Percentiles rank a stretch among this genome's conserved stretches.
Evolutionary conservation across 2,888 invertebrate species (phyloP).

Genomic region (Rhimphoctona megacephalus): DNA sequence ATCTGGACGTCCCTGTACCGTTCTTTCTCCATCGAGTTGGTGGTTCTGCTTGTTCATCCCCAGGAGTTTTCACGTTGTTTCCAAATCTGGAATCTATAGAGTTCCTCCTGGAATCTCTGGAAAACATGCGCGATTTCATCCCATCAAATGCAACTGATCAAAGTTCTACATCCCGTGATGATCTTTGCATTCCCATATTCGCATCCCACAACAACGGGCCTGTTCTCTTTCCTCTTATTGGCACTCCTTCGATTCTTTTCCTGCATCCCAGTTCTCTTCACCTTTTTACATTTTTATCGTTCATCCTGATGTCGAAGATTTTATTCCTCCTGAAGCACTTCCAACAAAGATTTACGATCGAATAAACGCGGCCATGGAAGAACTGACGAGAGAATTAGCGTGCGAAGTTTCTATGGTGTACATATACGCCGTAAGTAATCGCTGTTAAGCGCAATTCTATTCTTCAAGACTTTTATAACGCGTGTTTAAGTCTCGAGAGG

Average conservation of each 20-base stretch:
- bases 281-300: conserved; percentile 1
- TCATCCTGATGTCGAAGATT: not conserved
- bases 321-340: not conserved
- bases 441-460: conserved; percentile 59
- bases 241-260: not conserved
- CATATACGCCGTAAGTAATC: conserved; percentile 32
- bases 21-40: not conserved
- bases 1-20: conserved; percentile 74
- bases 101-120: not conserved
- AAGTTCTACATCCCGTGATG: not conserved
- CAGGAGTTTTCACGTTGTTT: not conserved
- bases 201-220: not conserved
- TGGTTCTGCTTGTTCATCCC: conserved; percentile 13
- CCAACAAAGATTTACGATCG: conserved; percentile 52
- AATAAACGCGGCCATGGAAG: conserved; percentile 12
- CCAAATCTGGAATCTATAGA: not conserved
- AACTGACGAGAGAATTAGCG: conserved; percentile 52
- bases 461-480: conserved; percentile 52
- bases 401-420: not conserved
- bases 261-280: conserved; percentile 1
- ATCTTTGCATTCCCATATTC: not conserved
- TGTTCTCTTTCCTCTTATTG: not conserved
- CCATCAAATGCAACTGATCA: not conserved
- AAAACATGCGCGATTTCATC: not conserved
- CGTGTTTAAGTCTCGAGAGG: not conserved